Base-by-base conservation (phyloP, 2,113 vertebrate genomes). In the Hemiprocne comata region DNA sequence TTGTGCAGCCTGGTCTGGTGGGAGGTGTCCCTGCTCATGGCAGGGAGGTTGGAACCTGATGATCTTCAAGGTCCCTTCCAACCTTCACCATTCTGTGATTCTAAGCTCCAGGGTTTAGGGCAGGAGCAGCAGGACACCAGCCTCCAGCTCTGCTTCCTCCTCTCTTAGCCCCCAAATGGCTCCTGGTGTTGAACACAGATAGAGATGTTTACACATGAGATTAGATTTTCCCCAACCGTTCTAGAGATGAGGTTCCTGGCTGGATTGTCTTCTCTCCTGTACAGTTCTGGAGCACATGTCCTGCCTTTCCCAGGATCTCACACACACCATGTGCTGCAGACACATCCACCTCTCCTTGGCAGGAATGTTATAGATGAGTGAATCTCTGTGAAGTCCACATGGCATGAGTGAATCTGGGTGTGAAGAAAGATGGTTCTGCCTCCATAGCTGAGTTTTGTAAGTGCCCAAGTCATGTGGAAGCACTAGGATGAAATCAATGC, bases 401-500 rank as follows among this genome's bases (percentile, higher is more conserved):
- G 40, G 13, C 21, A 8, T 36, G 11, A 44, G 29, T 2, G 6
- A 71, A 42, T 46, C 38, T 4, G 3, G 60, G 14, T 17, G 20
- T 64, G 73, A 54, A 54, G 46, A 26, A 61, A 48, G 67, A 16
- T 9, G 40, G 26, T 65, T 89, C 55, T 65, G 40, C 2, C 44
- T 48, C 74, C 65, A 3, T 11, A 53, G 74, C 46, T 81, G 61
- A 65, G 31, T 24, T 92, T 58, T 70, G 11, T 21, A 67, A 51
- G 58, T 9, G 46, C 44, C 65, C 29, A 44, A 9, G 23, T 77
- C 2, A 0, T 42, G 8, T 38, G 58, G 73, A 55, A 67, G 57
- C 2, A 1, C 0, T 5, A 19, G 42, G 57, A 8, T 72, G 48
- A n/a, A 67, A 31, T 17, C 38, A 9, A 0, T 4, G 21, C 54